phyloP scores from a whole-genome alignment of 2,113 vertebrate species.

The Macrotis lagotis region DNA sequence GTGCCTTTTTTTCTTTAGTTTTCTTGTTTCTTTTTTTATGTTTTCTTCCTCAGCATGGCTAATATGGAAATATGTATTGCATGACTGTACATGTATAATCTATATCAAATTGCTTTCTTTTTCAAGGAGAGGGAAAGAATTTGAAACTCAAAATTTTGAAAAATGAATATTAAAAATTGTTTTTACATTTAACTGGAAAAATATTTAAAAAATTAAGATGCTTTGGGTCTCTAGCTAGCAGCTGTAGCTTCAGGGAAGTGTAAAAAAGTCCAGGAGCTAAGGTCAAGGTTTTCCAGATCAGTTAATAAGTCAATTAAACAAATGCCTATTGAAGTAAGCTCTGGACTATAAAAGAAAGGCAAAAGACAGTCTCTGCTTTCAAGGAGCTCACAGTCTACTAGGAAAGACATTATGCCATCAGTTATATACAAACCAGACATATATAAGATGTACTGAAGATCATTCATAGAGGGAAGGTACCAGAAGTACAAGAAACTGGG shows the following conservation, averaged over 20 bases:
- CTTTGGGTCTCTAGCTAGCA: neutral
- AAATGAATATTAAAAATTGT: neutral
- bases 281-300: neutral
- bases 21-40: neutral
- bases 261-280: neutral
- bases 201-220: neutral
- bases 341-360: neutral
- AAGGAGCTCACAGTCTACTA: neutral
- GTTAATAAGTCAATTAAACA: neutral
- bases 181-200: neutral
- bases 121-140: neutral
- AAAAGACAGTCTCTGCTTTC: neutral
- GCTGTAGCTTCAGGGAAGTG: neutral
- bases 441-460: neutral
- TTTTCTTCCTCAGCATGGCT: neutral
- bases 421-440: neutral
- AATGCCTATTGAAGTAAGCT: neutral
- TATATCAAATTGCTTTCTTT: neutral
- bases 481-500: neutral
- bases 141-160: neutral
- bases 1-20: neutral
- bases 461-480: neutral
- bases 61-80: neutral
- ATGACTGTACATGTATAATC: neutral
- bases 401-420: neutral